Conservation (phyloP, 2,113 vertebrate genomes). For the Anthoscopus minutus region DNA sequence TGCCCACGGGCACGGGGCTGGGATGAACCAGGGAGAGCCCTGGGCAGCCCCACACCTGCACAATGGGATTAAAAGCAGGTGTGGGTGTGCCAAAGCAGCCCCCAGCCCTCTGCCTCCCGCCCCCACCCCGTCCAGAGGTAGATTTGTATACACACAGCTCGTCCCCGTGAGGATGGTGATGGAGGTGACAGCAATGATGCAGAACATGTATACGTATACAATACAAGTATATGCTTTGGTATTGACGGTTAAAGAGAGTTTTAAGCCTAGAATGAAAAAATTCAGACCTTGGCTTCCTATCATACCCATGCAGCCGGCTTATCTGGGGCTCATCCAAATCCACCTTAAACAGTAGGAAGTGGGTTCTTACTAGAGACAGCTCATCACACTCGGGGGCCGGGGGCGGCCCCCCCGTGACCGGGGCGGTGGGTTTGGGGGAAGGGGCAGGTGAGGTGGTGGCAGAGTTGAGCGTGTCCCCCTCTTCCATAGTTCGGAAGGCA, state of each 20-base stretch:
- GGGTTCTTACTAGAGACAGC: slow-evolving; percentile 90
- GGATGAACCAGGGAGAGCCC: not conserved
- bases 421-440: slow-evolving; percentile 67
- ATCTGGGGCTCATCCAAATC: slow-evolving; percentile 76
- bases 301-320: slow-evolving; percentile 76
- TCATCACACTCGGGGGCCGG: slow-evolving; percentile 83
- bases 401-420: slow-evolving; percentile 58
- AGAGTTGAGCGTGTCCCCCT: slow-evolving; percentile 75
- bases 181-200: slow-evolving; percentile 62
- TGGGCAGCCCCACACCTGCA: not conserved
- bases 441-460: slow-evolving; percentile 70
- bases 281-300: slow-evolving; percentile 84
- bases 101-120: not conserved
- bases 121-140: not conserved
- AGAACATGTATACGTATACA: slow-evolving; percentile 73
- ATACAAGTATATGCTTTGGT: slow-evolving; percentile 70
- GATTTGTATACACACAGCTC: slow-evolving; percentile 11
- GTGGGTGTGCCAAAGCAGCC: not conserved
- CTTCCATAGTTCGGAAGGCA: slow-evolving; percentile 85
- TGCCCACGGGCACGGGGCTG: not conserved
- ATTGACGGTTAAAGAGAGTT: slow-evolving; percentile 69
- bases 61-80: not conserved
- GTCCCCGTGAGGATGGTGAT: slow-evolving; percentile 53
- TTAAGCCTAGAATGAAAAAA: slow-evolving; percentile 84
- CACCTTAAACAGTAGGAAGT: slow-evolving; percentile 76